A percentile compares a stretch with the other conserved stretches of the same genome.
Evolutionary conservation across 2,888 invertebrate species (phyloP).

Genomic region (Lottia scabra): DNA sequence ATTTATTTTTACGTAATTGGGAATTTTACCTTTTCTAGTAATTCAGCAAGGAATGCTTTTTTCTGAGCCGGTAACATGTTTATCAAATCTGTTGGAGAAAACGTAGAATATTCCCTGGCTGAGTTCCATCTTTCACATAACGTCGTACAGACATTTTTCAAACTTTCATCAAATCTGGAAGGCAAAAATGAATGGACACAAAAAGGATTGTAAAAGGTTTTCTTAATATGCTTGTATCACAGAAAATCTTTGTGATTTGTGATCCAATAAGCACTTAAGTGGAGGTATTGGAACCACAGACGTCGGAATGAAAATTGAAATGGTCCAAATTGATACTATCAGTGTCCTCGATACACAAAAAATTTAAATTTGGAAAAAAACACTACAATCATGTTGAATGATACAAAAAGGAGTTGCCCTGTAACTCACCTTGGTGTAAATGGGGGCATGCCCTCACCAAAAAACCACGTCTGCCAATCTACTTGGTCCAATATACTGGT

Average conservation of each 20-base stretch:
- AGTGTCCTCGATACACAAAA: too few species aligned
- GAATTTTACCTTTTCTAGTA: constrained; percentile 75
- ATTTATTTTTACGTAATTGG: too few species aligned
- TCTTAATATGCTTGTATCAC: too few species aligned
- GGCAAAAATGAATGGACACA: background rate
- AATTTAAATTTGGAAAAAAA: too few species aligned
- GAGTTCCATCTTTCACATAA: constrained; percentile 75
- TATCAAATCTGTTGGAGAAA: constrained; percentile 73
- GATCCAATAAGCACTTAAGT: too few species aligned
- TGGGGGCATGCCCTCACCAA: constrained; percentile 88
- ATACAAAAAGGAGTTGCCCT: too few species aligned
- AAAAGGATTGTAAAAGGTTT: too few species aligned
- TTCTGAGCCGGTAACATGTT: constrained; percentile 77
- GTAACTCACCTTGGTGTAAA: constrained; percentile 81
- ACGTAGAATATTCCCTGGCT: constrained; percentile 64
- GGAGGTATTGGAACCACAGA: too few species aligned
- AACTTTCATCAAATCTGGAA: constrained; percentile 77
- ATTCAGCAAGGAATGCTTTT: constrained; percentile 78
- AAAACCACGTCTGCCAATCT: constrained; percentile 89
- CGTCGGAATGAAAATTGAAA: too few species aligned
- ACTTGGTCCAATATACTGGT: constrained; percentile 73
- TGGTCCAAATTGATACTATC: too few species aligned
- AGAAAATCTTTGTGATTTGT: too few species aligned
- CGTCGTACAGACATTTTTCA: constrained; percentile 75
- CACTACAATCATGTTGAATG: too few species aligned